Percentiles rank a stretch among this genome's conserved stretches.
phyloP scores from a whole-genome alignment of 1,140 invertebrate genomes.

The Caerostris extrusa region DNA sequence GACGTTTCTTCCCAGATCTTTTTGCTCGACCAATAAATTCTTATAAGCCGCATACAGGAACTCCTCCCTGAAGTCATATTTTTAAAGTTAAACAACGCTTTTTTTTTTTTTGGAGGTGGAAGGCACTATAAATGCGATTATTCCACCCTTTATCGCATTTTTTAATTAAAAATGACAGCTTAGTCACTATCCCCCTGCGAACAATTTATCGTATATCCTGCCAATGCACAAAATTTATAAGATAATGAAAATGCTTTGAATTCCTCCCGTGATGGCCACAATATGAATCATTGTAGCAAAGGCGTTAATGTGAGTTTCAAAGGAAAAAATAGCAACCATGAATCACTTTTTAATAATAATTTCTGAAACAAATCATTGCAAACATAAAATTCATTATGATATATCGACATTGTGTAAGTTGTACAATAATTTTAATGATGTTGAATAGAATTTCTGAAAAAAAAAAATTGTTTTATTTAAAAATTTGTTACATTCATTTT shows the following conservation, averaged over 20 bases:
- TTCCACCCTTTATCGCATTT: neutral
- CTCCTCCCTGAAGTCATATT: neutral
- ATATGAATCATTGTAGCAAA: neutral
- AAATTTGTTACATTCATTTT: too few species aligned
- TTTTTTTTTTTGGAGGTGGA: neutral
- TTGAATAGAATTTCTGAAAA: too few species aligned
- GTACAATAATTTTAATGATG: too few species aligned
- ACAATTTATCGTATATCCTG: neutral
- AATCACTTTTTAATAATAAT: neutral
- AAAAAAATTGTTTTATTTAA: too few species aligned
- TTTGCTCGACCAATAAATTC: neutral
- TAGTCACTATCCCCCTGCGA: neutral
- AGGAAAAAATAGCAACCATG: neutral
- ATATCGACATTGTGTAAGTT: too few species aligned
- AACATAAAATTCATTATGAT: neutral
- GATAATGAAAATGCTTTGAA: neutral
- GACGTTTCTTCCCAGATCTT: neutral
- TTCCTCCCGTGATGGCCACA: neutral
- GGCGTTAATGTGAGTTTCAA: too few species aligned
- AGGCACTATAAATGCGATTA: neutral
- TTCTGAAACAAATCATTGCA: neutral
- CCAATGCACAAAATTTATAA: neutral
- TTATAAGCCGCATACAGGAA: neutral
- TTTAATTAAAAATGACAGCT: neutral
- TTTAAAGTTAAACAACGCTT: neutral